Evolutionary conservation across 1,140 invertebrate genomes (phyloP), one percentile per base, ranked within the genome.

Genomic region (Probaryconus sp.): DNA sequence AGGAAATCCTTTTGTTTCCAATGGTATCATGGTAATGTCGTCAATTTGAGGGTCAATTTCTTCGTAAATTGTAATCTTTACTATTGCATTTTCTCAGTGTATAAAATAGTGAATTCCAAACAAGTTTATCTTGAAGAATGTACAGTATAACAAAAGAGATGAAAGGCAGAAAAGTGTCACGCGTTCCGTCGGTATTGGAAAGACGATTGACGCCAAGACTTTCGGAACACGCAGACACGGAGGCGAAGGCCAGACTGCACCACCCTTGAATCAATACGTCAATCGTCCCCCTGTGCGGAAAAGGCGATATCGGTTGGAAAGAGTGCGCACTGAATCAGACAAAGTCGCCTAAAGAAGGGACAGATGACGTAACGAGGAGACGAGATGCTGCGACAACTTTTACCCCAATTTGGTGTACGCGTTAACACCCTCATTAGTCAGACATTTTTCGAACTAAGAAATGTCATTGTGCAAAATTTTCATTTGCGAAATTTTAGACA

Each of bases 241-340:
- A 74, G 74, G 74, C 77, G 79, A 81, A 81, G 63, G 65, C 79
- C 69, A 77, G 76, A 79, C 76, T 81, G 76, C 76, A 69, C 79
- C 80, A 79, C 77, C 58, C 73, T 77, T 55, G 78, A 81, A 83
- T 83, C 81, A 81, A 83, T 83, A 83, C 78, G 79, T 83, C 80
- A 81, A 81, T 81, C 74, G 80, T 72, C 65, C 35, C 69, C 76
- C 40, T 24, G 53, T 43, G 56, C 60, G 63, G 58, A 63, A 81
- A 79, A 75, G 24, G 31, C 53, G 55, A 55, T 75, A 70, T 48
- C 42, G 30, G 51, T 72, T 11, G 67, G 45, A 63, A 67, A 40
- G 45, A 65, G 30, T 40, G 35, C 28, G 63, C 37, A 13, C 4
- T 11, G 18, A 55, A 7, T 45, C 9, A 40, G 17, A 55, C 11